Conservation (phyloP, 2,797 vertebrate genomes). For the Premnoplex brunnescens region DNA sequence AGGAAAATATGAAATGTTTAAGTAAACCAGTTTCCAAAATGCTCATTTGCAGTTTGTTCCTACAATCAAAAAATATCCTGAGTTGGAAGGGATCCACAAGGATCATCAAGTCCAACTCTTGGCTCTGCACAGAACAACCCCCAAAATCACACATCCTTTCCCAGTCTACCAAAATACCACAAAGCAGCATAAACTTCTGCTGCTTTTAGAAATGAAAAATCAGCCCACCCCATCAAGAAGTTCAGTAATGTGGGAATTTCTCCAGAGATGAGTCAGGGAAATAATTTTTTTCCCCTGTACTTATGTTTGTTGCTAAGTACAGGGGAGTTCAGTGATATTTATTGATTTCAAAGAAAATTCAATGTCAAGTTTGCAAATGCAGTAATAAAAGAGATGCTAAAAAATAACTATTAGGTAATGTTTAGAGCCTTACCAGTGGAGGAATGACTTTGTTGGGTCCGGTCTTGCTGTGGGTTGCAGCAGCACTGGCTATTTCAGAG, state of each 20-base stretch:
- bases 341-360: background rate
- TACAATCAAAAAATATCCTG: background rate
- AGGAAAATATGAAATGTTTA: background rate
- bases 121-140: background rate
- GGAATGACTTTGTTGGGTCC: background rate
- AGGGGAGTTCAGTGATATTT: background rate
- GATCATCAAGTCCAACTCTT: background rate
- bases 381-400: background rate
- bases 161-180: background rate
- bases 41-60: background rate
- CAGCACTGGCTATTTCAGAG: background rate
- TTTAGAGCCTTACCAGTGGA: background rate
- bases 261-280: background rate
- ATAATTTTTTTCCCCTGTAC: background rate
- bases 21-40: slow-evolving; percentile 6
- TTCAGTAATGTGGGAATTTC: background rate
- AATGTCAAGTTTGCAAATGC: background rate
- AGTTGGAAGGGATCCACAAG: background rate
- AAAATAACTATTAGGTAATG: background rate
- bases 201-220: background rate
- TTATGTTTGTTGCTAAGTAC: background rate
- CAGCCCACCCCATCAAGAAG: background rate
- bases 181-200: background rate
- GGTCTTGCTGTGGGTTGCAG: background rate
- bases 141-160: background rate